Conservation (phyloP, 2,888 invertebrate genomes). For the Proisotoma minuta region DNA sequence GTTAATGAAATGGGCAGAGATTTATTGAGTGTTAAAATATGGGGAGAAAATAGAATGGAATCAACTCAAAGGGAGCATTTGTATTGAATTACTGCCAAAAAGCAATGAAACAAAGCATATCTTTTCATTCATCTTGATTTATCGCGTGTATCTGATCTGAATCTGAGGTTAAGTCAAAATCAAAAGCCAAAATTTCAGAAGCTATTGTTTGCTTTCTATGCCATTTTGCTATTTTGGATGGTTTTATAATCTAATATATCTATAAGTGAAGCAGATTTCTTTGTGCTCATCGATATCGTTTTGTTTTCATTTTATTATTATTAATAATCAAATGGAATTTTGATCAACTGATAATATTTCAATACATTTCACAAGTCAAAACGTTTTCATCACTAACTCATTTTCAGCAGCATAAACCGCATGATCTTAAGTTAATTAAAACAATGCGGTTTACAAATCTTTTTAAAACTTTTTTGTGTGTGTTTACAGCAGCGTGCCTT, state of each 20-base stretch:
- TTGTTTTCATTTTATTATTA: too few species aligned
- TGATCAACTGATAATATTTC: too few species aligned
- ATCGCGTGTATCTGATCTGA: background rate
- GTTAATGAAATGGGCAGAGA: background rate
- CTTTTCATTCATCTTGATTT: background rate
- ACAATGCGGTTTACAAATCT: background rate
- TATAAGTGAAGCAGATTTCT: too few species aligned
- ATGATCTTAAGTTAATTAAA: slow-evolving; percentile 7
- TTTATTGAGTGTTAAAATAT: background rate
- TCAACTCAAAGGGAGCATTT: background rate
- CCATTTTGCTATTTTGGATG: too few species aligned
- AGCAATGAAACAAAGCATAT: background rate
- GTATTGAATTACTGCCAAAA: background rate
- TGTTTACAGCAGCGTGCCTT: slow-evolving; percentile 40
- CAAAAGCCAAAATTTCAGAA: too few species aligned
- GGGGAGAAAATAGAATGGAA: background rate
- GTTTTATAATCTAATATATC: too few species aligned
- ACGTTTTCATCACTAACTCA: background rate
- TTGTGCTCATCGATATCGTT: too few species aligned
- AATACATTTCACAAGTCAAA: too few species aligned
- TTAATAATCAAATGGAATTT: too few species aligned
- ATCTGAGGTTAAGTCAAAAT: too few species aligned
- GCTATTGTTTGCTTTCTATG: too few species aligned
- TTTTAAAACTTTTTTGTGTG: background rate
- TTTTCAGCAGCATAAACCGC: background rate